Evolutionary conservation across 2,113 vertebrate species (phyloP), one percentile per base, ranked within the genome.

Genomic region (Formicarius rufipectus): DNA sequence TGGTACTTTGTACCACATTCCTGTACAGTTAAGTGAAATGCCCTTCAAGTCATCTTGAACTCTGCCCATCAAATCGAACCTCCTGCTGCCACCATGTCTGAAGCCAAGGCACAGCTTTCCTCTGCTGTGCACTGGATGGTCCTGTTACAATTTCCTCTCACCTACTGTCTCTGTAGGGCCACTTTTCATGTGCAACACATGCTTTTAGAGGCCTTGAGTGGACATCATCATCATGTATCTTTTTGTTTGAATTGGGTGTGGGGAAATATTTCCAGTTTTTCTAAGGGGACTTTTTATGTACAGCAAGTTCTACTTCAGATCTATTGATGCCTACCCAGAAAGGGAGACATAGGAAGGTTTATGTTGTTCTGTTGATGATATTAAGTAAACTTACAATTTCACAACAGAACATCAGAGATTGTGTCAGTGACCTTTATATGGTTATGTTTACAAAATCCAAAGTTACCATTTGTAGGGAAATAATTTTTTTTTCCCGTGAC

Each of bases 341-440:
- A n/a, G 39, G 13, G n/a, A 23, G 40, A 35, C 7, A 4, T 9
- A 6, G n/a, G 24, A 22, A 74, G 15, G 28, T 35, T 63, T 42
- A 20, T 55, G 10, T 45, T 37, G 9, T 76, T 47, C 56, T 58
- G 24, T 63, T 78, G 30, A 27, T 17, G 37, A 33, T 68, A 37
- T 1, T 1, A 35, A n/a, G 24, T 47, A 42, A 73, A 47, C 8
- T 35, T 52, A 35, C 0, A 3, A 12, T 67, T 89, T 52, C 7
- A 10, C 20, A 64, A 39, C 19, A 72, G 66, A 64, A 52, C 50
- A 25, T 64, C 49, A 56, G 23, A 12, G n/a, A 55, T 12, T 9
- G 7, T 21, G 62, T 73, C 37, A 1, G 10, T 71, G 39, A 39
- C 30, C 56, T 67, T 63, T 55, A 39, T 18, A 56, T 67, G 19